These are phyloP conservation scores for Eilema caniola DNA, from an alignment of 2,888 invertebrate species.

Conservation along the genomic window DNA sequence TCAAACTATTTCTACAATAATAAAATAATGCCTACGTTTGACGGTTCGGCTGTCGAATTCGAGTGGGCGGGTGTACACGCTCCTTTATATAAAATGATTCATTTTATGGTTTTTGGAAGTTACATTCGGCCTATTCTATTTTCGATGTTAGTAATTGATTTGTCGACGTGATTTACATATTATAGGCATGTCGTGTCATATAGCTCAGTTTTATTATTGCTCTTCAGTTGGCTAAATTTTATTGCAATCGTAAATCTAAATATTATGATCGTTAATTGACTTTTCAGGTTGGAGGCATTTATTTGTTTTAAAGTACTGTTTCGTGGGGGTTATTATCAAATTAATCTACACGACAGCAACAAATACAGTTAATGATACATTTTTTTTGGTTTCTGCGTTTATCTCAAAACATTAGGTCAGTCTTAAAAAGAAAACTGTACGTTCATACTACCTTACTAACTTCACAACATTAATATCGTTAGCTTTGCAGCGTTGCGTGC, in stretches of 20 bases:
- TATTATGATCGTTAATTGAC: slow-evolving; percentile 51
- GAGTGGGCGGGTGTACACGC: slow-evolving; percentile 57
- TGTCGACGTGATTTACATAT: slow-evolving; percentile 60
- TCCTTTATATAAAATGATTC: slow-evolving; percentile 62
- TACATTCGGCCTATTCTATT: slow-evolving; percentile 54
- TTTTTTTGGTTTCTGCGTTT: background rate
- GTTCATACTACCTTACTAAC: slow-evolving; percentile 39
- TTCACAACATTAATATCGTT: slow-evolving; percentile 35
- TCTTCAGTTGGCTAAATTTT: slow-evolving; percentile 48
- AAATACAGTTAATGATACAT: background rate
- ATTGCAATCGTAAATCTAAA: slow-evolving; percentile 48
- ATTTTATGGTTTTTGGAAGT: slow-evolving; percentile 61
- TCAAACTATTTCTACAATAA: slow-evolving; percentile 60
- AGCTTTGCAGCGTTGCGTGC: slow-evolving; percentile 51
- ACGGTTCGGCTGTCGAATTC: slow-evolving; percentile 50
- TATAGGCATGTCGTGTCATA: slow-evolving; percentile 49
- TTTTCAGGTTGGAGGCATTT: slow-evolving; percentile 42
- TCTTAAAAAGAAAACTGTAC: slow-evolving; percentile 30
- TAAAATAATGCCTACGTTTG: slow-evolving; percentile 59
- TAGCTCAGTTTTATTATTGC: slow-evolving; percentile 48
- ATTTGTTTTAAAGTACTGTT: slow-evolving; percentile 30
- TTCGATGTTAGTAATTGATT: slow-evolving; percentile 59
- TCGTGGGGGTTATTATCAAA: slow-evolving; percentile 16
- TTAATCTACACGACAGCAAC: slow-evolving; percentile 7
- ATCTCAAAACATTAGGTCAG: background rate